Base-by-base conservation (phyloP, 2,888 invertebrate genomes). In the Oconnorella tubifera region DNA sequence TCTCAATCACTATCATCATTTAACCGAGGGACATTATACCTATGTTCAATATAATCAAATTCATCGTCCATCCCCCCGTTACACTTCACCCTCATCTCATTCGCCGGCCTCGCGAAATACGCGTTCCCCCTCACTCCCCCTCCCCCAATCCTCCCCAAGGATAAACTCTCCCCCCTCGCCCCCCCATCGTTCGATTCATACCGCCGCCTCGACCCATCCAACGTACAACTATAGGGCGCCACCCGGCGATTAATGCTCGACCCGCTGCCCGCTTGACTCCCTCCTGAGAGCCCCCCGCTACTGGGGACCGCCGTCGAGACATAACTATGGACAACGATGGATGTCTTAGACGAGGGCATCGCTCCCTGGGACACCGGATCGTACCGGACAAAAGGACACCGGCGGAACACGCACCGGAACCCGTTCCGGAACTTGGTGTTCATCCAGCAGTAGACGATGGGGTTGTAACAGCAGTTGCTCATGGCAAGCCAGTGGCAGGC, bases 401-500 rank as follows among this genome's bases (percentile, higher is more conserved):
- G 56, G n/a, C 66, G 63, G 50, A 67, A 64, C 56, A 48, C 57
- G 59, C 64, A 64, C 50, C 72, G 72, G 65, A 79, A 76, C 23
- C 76, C 78, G 56, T 71, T 68, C 10, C 77, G 70, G 67, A 78
- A 80, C 53, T 72, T 72, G 56, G 75, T 72, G 72, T 78, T 80
- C 77, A 79, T 78, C 75, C 77, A 77, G 68, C 79, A 78, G 69
- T 80, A 80, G 25, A 80, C 78, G 53, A 79, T 75, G 3, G 80
- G 80, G 62, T 80, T 80, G 71, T 76, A 78, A 70, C 79, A 79
- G 51, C 77, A 76, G 70, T 78, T 78, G 31, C 77, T 77, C 78
- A 78, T 78, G 48, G 80, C 77, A n/a, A 79, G 66, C 76, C 78
- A 78, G 63, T 78, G 76, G 23, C 74, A 72, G 31, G 70, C 68